These are phyloP conservation scores for Actinernus sp. DNA, from an alignment of 92 coral and sea anemone species.

Conservation along the genomic window DNA sequence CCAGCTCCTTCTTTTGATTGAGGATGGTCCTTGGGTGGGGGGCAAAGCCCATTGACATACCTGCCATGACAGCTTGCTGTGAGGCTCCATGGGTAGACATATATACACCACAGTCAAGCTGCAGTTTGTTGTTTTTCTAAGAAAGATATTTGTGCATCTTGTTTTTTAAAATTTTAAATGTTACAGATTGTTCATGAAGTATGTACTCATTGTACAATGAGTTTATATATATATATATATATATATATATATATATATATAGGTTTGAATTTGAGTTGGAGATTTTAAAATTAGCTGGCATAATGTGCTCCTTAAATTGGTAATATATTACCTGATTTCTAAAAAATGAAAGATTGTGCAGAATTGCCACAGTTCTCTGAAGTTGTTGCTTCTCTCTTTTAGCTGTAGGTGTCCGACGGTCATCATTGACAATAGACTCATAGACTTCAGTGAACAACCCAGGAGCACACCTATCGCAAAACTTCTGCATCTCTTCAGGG, in stretches of 20 bases:
- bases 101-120: conserved; percentile 12
- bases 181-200: not conserved
- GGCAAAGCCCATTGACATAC: conserved; percentile 5
- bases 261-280: no score
- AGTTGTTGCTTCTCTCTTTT: not conserved
- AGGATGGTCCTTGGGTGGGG: conserved; percentile 35
- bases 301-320: no score
- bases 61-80: conserved; percentile 15
- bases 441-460: conserved; percentile 52
- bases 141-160: not conserved
- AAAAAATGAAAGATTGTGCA: conserved; percentile 10
- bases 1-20: conserved; percentile 7
- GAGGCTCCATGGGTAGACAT: conserved; percentile 15
- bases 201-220: not conserved
- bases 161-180: not conserved
- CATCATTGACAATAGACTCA: not conserved
- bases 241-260: no score
- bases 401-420: not conserved
- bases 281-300: conserved; percentile 17
- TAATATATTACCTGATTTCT: conserved; percentile 11
- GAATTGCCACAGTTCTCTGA: conserved; percentile 5
- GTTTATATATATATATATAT: no score
- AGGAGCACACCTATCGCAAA: conserved; percentile 62
- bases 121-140: conserved; percentile 24
- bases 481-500: no score